phyloP scores from a whole-genome alignment of 1,140 invertebrate species.

The Ceratoteleas bidentatus region DNA sequence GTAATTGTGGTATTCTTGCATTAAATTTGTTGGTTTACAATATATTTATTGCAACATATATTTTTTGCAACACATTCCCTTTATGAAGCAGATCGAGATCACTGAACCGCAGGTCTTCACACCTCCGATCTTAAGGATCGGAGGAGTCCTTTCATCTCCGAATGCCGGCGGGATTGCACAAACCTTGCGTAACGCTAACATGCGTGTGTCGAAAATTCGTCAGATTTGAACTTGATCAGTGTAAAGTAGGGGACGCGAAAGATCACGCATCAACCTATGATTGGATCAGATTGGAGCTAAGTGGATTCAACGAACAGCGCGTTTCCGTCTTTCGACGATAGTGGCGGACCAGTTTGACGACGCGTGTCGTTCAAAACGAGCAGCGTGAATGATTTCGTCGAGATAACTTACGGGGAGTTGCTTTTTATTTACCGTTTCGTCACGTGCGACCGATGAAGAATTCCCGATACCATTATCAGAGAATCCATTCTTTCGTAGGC shows the following conservation, averaged over 20 bases:
- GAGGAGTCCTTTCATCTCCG: slow-evolving; percentile 5
- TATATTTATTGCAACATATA: no score
- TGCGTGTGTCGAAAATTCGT: slow-evolving; percentile 9
- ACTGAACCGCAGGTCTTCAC: no score
- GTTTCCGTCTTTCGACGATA: slow-evolving; percentile 53
- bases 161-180: not conserved
- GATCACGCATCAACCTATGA: slow-evolving; percentile 62
- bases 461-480: no score
- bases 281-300: slow-evolving; percentile 71
- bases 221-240: slow-evolving; percentile 10
- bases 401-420: not conserved
- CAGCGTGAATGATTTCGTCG: not conserved
- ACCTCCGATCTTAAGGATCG: no score
- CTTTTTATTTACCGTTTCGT: not conserved
- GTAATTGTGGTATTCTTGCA: no score
- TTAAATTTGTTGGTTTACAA: no score
- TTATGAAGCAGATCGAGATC: no score
- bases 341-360: slow-evolving; percentile 33
- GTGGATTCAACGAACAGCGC: slow-evolving; percentile 55
- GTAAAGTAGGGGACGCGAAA: slow-evolving; percentile 31
- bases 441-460: not conserved
- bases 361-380: slow-evolving; percentile 48
- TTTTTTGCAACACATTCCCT: no score
- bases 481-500: no score
- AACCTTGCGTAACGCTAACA: slow-evolving; percentile 1